Evolutionary conservation across 2,797 vertebrate species (phyloP).

Genomic region (Triplophysa bombifrons): DNA sequence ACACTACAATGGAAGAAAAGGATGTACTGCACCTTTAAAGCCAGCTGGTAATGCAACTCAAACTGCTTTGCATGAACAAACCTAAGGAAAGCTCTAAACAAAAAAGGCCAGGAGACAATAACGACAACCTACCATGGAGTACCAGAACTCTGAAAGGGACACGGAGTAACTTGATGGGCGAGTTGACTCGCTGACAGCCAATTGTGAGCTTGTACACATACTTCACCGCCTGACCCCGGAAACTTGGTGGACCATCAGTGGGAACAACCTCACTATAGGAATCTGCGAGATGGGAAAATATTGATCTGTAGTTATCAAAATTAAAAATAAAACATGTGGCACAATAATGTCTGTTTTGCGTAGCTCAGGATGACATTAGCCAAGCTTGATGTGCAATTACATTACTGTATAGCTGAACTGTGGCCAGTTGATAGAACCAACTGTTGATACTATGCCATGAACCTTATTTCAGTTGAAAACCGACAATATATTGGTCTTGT

Average conservation of each 20-base stretch:
- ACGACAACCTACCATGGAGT: constrained; percentile 82
- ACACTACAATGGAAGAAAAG: too few relatives aligned
- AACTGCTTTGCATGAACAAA: constrained; percentile 12
- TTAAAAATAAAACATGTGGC: neutral
- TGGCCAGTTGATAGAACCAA: constrained; percentile 1
- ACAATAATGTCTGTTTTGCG: neutral
- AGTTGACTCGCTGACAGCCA: constrained; percentile 97
- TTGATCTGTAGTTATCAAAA: neutral
- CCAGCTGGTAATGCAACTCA: neutral
- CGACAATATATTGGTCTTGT: too few relatives aligned
- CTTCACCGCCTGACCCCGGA: constrained; percentile 94
- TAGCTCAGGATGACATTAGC: neutral
- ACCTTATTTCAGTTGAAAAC: too few relatives aligned
- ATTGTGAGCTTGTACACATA: constrained; percentile 98
- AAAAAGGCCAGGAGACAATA: neutral
- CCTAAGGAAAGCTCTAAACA: neutral
- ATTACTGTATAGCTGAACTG: constrained; percentile 7
- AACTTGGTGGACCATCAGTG: constrained; percentile 90
- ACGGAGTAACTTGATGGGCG: constrained; percentile 94
- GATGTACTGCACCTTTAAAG: neutral
- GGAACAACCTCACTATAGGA: constrained; percentile 92
- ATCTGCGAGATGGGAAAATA: constrained; percentile 73
- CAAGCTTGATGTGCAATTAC: neutral
- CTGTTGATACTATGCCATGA: neutral
- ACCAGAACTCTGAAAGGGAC: constrained; percentile 96